A percentile compares a stretch with the other conserved stretches of the same genome.
Conservation (phyloP, 1,140 invertebrate species). For the Lordiphosa collinella region DNA sequence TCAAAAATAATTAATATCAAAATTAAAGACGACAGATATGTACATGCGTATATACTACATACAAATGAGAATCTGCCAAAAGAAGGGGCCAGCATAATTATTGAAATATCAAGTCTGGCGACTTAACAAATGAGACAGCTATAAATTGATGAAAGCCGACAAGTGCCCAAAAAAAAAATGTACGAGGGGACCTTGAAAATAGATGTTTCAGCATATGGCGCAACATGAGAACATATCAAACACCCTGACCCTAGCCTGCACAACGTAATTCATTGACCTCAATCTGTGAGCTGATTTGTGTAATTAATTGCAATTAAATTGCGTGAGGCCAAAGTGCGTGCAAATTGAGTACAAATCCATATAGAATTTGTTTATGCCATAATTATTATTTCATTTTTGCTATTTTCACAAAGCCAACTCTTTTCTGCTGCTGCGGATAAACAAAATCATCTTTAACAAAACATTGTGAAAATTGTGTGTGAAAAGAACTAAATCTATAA, state of each 20-base stretch:
- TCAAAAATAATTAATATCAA: too few relatives aligned
- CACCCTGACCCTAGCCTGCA: constrained; percentile 21
- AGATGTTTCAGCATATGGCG: not conserved
- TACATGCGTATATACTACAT: too few relatives aligned
- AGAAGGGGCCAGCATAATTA: constrained; percentile 24
- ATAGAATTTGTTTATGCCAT: constrained; percentile 50
- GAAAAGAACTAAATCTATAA: constrained; percentile 36
- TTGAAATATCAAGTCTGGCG: constrained; percentile 8
- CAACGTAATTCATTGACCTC: constrained; percentile 48
- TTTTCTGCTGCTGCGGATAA: too few relatives aligned
- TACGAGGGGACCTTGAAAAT: too few relatives aligned
- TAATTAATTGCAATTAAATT: constrained; percentile 65
- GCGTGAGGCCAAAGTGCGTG: constrained; percentile 1
- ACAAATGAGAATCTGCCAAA: not conserved
- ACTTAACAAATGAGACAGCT: constrained; percentile 26
- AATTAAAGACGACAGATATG: too few relatives aligned
- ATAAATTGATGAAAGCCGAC: constrained; percentile 43
- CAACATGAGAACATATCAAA: not conserved
- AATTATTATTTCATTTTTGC: constrained; percentile 2
- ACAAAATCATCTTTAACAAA: too few relatives aligned
- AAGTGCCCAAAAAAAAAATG: constrained; percentile 8
- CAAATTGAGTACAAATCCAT: constrained; percentile 24
- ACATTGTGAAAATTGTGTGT: constrained; percentile 1
- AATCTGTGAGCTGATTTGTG: constrained; percentile 36
- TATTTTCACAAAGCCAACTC: not conserved